Percentiles rank a stretch among this genome's conserved stretches.
phyloP scores from a whole-genome alignment of 2,113 vertebrate genomes.

The Ammodytes dubius region DNA sequence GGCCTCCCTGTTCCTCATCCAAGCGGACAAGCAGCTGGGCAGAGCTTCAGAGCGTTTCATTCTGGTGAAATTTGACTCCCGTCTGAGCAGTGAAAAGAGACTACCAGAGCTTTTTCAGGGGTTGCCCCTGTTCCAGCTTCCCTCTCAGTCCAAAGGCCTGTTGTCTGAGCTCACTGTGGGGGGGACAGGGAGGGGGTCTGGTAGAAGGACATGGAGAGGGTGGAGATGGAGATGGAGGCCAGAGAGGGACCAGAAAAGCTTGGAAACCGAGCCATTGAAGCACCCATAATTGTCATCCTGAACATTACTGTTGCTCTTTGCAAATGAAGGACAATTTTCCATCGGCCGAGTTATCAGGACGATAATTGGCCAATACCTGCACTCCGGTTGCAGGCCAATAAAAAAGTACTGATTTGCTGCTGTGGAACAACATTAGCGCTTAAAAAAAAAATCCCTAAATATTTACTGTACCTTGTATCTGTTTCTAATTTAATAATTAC shows the following conservation, averaged over 20 bases:
- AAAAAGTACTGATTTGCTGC: too few relatives aligned
- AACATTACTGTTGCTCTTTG: background rate
- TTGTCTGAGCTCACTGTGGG: slow-evolving; percentile 73
- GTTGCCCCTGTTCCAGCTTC: slow-evolving; percentile 85
- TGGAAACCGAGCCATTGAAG: background rate
- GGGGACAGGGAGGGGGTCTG: background rate
- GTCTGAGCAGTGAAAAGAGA: background rate
- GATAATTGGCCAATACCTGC: too few relatives aligned
- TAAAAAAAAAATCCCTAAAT: too few relatives aligned
- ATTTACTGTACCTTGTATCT: too few relatives aligned
- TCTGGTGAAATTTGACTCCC: slow-evolving; percentile 85
- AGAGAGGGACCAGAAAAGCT: background rate
- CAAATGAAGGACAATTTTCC: slow-evolving; percentile 1
- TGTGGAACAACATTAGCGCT: too few relatives aligned
- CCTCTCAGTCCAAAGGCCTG: slow-evolving; percentile 83
- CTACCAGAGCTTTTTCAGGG: slow-evolving; percentile 83
- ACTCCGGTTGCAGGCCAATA: too few relatives aligned
- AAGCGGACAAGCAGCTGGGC: slow-evolving; percentile 75
- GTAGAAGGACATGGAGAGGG: slow-evolving; percentile 35
- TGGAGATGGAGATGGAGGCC: slow-evolving; percentile 9
- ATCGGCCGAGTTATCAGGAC: too few relatives aligned
- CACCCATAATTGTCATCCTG: background rate
- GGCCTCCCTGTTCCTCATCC: slow-evolving; percentile 84
- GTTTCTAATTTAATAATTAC: too few relatives aligned
- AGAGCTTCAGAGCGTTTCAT: slow-evolving; percentile 78